These are phyloP conservation scores for Vulpes lagopus DNA, from an alignment of 2,113 vertebrate species.

Conservation along the genomic window DNA sequence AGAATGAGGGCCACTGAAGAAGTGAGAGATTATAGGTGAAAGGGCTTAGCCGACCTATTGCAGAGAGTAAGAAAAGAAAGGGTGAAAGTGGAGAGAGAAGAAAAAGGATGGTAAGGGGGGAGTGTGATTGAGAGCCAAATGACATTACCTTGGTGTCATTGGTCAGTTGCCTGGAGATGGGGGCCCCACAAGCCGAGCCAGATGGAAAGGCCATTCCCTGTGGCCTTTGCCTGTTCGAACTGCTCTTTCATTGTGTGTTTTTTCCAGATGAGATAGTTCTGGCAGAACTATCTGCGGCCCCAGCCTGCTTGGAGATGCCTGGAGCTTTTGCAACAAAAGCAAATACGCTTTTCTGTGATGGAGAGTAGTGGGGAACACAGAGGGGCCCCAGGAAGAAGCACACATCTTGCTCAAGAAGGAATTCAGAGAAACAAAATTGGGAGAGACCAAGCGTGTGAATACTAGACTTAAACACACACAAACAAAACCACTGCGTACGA, in stretches of 20 bases:
- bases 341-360: not conserved
- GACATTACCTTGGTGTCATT: not conserved
- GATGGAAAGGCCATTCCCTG: constrained; percentile 8
- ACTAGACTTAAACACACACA: not conserved
- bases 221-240: not conserved
- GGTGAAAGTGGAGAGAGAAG: not conserved
- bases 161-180: not conserved
- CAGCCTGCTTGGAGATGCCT: not conserved
- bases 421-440: constrained; percentile 50
- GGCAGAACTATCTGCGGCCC: not conserved
- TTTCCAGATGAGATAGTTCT: constrained; percentile 16
- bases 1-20: not conserved
- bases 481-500: not conserved
- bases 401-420: constrained; percentile 9
- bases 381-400: not conserved
- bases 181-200: not conserved
- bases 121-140: constrained; percentile 20
- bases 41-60: not conserved
- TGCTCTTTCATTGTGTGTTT: not conserved
- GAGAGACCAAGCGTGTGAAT: constrained; percentile 9
- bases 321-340: constrained; percentile 13
- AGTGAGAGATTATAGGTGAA: not conserved
- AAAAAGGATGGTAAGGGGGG: not conserved
- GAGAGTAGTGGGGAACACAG: not conserved
- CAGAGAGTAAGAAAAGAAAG: not conserved